phyloP scores from a whole-genome alignment of 2,797 vertebrate genomes.

The Lateolabrax maculatus region DNA sequence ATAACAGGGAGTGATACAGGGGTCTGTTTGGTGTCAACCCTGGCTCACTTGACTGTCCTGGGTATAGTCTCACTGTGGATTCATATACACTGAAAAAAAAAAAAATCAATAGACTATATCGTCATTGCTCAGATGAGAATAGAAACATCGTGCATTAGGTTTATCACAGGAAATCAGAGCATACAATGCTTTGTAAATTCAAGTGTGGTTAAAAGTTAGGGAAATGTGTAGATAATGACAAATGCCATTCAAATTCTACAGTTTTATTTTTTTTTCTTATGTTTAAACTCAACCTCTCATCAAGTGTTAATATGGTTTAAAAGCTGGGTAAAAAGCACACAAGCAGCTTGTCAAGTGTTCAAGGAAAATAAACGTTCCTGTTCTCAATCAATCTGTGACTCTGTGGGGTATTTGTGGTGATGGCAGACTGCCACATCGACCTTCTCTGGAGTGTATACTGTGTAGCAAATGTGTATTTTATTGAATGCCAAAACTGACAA shows the following conservation, averaged over 20 bases:
- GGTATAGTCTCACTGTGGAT: slow-evolving; percentile 13
- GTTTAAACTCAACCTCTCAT: not conserved
- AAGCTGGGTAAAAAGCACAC: slow-evolving; percentile 14
- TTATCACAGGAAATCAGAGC: slow-evolving; percentile 3
- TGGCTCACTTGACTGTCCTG: slow-evolving; percentile 21
- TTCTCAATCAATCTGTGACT: slow-evolving; percentile 41
- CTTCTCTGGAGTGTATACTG: slow-evolving; percentile 21
- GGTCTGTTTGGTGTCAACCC: slow-evolving; percentile 19
- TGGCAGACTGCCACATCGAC: slow-evolving; percentile 44
- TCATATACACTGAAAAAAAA: slow-evolving; percentile 11
- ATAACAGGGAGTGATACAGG: slow-evolving; percentile 1
- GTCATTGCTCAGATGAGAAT: slow-evolving; percentile 20
- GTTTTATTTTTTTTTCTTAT: not conserved
- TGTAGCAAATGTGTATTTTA: slow-evolving; percentile 28
- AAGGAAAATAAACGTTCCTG: slow-evolving; percentile 30
- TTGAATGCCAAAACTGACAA: slow-evolving; percentile 37
- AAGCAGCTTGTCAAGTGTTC: slow-evolving; percentile 20
- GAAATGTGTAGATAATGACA: not conserved
- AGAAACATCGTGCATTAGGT: slow-evolving; percentile 5
- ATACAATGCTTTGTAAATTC: not conserved
- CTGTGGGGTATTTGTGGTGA: slow-evolving; percentile 34
- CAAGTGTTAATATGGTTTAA: slow-evolving; percentile 1
- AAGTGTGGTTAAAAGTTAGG: not conserved
- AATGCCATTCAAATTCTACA: not conserved
- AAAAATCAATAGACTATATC: slow-evolving; percentile 32